Percentiles rank a stretch among this genome's conserved stretches.
phyloP scores from a whole-genome alignment of 2,888 invertebrate genomes.

The Automeris io region DNA sequence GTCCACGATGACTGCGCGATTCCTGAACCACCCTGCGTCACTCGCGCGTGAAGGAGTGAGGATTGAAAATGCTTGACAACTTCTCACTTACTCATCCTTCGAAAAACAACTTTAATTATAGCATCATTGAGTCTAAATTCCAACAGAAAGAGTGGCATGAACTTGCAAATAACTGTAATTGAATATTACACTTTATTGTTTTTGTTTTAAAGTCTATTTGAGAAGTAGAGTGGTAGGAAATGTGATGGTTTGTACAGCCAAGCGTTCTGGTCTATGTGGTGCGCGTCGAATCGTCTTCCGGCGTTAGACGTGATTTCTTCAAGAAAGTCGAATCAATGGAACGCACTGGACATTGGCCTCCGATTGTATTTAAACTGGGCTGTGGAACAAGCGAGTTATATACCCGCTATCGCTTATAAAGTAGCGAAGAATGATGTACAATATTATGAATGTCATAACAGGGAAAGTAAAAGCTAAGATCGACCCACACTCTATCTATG shows the following conservation, averaged over 20 bases:
- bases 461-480: too few species aligned
- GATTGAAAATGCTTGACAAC: constrained; percentile 47
- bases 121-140: constrained; percentile 12
- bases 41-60: constrained; percentile 54
- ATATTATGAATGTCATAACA: too few species aligned
- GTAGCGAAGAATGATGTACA: too few species aligned
- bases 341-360: constrained; percentile 67
- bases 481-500: too few species aligned
- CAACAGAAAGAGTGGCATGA: not conserved
- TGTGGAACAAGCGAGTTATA: constrained; percentile 20
- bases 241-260: constrained; percentile 39
- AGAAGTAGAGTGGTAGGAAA: constrained; percentile 14
- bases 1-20: constrained; percentile 52
- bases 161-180: not conserved
- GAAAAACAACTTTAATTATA: constrained; percentile 19
- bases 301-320: constrained; percentile 71
- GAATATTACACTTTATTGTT: constrained; percentile 9
- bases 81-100: constrained; percentile 15
- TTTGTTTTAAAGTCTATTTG: constrained; percentile 20
- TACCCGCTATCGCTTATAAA: not conserved
- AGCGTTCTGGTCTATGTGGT: constrained; percentile 60
- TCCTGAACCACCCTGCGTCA: constrained; percentile 43
- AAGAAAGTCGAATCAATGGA: constrained; percentile 72
- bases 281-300: constrained; percentile 73
- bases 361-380: constrained; percentile 44